phyloP scores from a whole-genome alignment of 2,797 vertebrate species.

The Coreius guichenoti region DNA sequence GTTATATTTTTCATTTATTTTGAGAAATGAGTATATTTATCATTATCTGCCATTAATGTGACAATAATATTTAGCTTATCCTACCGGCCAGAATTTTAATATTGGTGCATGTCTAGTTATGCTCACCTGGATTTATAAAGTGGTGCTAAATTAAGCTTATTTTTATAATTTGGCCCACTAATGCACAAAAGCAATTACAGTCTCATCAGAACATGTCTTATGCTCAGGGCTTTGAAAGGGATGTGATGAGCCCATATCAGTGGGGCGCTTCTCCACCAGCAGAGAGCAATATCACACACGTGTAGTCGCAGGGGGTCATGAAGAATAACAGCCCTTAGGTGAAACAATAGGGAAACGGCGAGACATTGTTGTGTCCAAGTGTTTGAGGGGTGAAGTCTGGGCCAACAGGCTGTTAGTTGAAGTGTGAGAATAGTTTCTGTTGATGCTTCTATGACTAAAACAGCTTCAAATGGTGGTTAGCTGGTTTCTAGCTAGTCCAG shows the following conservation, averaged over 20 bases:
- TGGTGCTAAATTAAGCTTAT: not conserved
- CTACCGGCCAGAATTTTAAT: not conserved
- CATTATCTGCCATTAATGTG: not conserved
- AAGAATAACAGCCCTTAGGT: constrained; percentile 28
- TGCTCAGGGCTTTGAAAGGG: constrained; percentile 33
- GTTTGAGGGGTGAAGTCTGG: constrained; percentile 19
- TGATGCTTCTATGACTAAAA: not conserved
- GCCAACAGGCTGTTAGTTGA: constrained; percentile 1
- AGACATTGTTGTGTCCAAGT: constrained; percentile 4
- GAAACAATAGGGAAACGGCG: constrained; percentile 12
- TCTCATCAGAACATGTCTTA: constrained; percentile 46
- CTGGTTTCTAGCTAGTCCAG: not conserved
- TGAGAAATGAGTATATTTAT: not conserved
- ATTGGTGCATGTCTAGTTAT: not conserved
- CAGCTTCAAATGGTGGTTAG: not conserved
- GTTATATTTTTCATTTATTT: not conserved
- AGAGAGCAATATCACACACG: constrained; percentile 47
- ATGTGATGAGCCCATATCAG: constrained; percentile 40
- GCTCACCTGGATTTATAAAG: not conserved
- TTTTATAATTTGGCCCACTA: constrained; percentile 8
- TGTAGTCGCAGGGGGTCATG: constrained; percentile 31
- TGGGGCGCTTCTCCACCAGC: constrained; percentile 19
- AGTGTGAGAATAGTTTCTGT: not conserved
- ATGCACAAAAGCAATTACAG: constrained; percentile 49
- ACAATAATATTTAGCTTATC: not conserved